A percentile compares a stretch with the other conserved stretches of the same genome.
phyloP scores from a whole-genome alignment of 2,888 invertebrate species.

The Microplitis manilae region DNA sequence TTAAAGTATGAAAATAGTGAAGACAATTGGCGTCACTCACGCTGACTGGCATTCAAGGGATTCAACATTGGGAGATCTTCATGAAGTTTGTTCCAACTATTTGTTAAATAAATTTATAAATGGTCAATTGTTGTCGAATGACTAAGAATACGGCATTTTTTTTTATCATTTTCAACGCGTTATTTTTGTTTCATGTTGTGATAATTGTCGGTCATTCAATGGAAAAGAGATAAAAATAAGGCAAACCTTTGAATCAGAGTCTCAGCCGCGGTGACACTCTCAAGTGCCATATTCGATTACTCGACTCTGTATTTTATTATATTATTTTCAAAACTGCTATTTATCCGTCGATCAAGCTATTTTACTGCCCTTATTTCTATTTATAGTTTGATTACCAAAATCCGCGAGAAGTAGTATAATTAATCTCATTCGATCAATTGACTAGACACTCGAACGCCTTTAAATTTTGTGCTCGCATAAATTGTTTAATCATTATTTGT shows the following conservation, averaged over 20 bases:
- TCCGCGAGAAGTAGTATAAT: constrained; percentile 42
- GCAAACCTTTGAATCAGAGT: constrained; percentile 71
- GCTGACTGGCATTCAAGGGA: constrained; percentile 36
- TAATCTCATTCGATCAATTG: constrained; percentile 44
- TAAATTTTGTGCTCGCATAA: constrained; percentile 10
- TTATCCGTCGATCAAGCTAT: constrained; percentile 43
- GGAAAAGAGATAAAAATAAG: constrained; percentile 63
- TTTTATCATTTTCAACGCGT: constrained; percentile 15
- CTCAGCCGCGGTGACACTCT: constrained; percentile 71
- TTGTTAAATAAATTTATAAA: constrained; percentile 5
- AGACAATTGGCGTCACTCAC: constrained; percentile 26
- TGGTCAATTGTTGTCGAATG: not conserved
- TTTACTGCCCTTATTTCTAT: constrained; percentile 34
- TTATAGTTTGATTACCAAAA: constrained; percentile 40
- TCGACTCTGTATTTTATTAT: constrained; percentile 51
- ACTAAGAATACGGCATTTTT: constrained; percentile 20
- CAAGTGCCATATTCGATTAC: constrained; percentile 69
- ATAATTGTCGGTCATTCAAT: constrained; percentile 20
- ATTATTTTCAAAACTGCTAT: constrained; percentile 39
- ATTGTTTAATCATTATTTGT: constrained; percentile 21
- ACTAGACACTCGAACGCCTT: constrained; percentile 52
- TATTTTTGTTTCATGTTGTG: not conserved
- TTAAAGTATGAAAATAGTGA: not conserved
- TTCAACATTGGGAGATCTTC: constrained; percentile 35
- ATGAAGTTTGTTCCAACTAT: constrained; percentile 24